phyloP scores from a whole-genome alignment of 2,797 vertebrate species.

The Uromys caudimaculatus region DNA sequence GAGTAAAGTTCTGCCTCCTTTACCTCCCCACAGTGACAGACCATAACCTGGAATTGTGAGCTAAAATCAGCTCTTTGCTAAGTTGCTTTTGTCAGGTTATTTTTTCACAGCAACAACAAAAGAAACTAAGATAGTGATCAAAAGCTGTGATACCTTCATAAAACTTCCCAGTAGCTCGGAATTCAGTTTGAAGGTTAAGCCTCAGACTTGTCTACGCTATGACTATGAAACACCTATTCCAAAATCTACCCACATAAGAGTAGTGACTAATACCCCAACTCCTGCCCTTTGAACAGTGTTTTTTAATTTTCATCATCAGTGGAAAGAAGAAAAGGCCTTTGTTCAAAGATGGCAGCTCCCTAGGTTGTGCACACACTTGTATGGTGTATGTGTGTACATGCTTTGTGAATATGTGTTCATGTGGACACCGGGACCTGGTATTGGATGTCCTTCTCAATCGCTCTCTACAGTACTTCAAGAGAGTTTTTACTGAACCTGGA shows the following conservation, averaged over 20 bases:
- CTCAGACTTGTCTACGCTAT: background rate
- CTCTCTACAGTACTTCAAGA: background rate
- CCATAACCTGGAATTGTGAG: background rate
- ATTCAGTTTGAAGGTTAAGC: conserved; percentile 19
- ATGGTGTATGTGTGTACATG: background rate
- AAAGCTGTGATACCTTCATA: background rate
- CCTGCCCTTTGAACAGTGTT: background rate
- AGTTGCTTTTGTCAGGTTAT: background rate
- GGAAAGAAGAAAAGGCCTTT: background rate
- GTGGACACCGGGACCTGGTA: background rate
- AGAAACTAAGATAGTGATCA: background rate
- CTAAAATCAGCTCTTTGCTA: background rate
- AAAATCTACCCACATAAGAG: background rate
- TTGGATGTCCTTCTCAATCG: background rate
- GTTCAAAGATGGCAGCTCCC: background rate
- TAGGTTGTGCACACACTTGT: background rate
- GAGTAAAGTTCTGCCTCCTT: background rate
- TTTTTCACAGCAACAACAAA: background rate
- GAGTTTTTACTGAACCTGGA: background rate
- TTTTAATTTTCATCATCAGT: conserved; percentile 35
- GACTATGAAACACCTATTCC: background rate
- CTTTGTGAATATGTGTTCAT: background rate
- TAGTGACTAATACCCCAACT: background rate
- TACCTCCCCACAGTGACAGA: background rate
- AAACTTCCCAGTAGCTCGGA: background rate